Base-by-base conservation (phyloP, 2,113 vertebrate genomes). In the Scartelaos histophorus region DNA sequence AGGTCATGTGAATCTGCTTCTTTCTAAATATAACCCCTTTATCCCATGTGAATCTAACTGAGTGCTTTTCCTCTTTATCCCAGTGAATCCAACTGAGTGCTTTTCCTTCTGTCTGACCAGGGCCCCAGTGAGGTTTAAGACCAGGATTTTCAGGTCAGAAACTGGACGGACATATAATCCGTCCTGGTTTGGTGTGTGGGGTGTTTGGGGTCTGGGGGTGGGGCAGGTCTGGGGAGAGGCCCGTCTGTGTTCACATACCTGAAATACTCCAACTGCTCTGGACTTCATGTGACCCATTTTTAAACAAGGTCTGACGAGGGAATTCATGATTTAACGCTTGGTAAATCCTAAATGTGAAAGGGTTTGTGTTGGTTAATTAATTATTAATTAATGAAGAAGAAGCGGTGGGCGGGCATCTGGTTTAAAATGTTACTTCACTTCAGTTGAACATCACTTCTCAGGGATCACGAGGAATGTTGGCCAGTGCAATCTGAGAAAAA, bases 81-180 rank as follows among this genome's bases (percentile, higher is more conserved):
- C 62, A 64, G 51, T 9, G 13, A 56, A 11, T 70, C 58, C 75
- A 67, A 54, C 13, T n/a, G 61, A 64, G 61, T 21, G 19, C 34
- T 34, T 24, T 58, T 45, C 58, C 62, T 21, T 53, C 60, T 15
- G 2, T 70, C 73, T 61, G 58, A 24, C 29, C 21, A 0, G 0
- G 43, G 64, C 66, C 68, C 51, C 70, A 46, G 34, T 5, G 54
- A 81, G 75, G 78, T 75, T 62, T 70, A 66, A 70, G 43, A 46
- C 46, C 60, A 22, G 69, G 53, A 79, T 79, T 82, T 80, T 75
- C 75, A 79, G 60, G 73, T 66, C 80, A 88, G 75, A 75, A 66
- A 43, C 69, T 79, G 47, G 71, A 82, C 64, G 74, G 88, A 88
- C 89, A 89, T 60, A 13, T 66, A 64, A 87, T 70, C 80, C 66